Evolutionary conservation across 2,888 invertebrate species (phyloP), one percentile per base, ranked within the genome.

Genomic region (Stenichneumon culpator): DNA sequence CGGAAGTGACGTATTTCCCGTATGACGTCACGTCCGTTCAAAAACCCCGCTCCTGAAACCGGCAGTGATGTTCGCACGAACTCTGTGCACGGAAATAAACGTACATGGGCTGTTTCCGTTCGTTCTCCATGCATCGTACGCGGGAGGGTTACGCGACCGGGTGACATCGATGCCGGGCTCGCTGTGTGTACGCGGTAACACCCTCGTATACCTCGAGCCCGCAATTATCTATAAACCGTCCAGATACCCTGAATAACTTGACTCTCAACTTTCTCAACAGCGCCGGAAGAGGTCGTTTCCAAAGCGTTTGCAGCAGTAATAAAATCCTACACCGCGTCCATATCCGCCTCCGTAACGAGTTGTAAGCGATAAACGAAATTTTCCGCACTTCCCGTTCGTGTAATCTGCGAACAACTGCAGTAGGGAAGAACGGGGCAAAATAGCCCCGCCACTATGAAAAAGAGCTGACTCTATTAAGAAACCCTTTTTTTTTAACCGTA

Each of bases 81-180:
- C 16, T 14, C 4, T 3, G 16, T 47, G 44, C 44, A 16, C 16
- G 44, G 11, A 47, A 11, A 0, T 1, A 14, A 36, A 39, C 54
- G 22, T 11, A 22, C 54, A 54, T 25, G 28, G 9, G 11, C 44
- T 25, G 47, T 28, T 69, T 69, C 50, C 50, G 47, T 69, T 50
- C 16, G 47, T 69, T 52, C 52, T 70, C 28, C 3, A 22, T 19
- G 3, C 54, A 54, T 54, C 54, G 57, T 25, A 16, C 19, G 16
- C 79, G 25, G 50, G 68, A 32, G 67, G 57, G 68, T 50, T 67
- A 79, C 83, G 54, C 25, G 63, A 54, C 54, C 7, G 32, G 87
- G 91, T 88, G 90, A 91, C 88, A 89, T 91, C 90, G 77, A 91
- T 79, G 91, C 91, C 60, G 90, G 78, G 50, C 16, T 32, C 44